Conservation (phyloP, 2,797 vertebrate genomes). For the Triplophysa yarkandensis region DNA sequence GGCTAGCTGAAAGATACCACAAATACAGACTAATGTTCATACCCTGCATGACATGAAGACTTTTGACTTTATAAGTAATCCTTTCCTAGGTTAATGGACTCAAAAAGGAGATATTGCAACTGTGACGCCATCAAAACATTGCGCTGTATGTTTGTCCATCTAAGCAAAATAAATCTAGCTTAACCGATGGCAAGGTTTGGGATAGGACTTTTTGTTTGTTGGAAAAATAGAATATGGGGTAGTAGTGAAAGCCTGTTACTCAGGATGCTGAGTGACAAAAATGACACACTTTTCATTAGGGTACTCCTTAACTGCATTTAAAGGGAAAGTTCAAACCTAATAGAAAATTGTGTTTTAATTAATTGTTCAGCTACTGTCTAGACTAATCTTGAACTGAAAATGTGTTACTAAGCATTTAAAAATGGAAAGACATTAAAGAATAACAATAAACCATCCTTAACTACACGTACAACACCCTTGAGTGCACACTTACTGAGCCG, state of each 20-base stretch:
- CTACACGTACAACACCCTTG: slow-evolving; percentile 9
- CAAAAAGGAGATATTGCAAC: not conserved
- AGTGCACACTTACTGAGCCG: slow-evolving; percentile 52
- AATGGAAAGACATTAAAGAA: slow-evolving; percentile 6
- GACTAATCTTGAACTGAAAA: not conserved
- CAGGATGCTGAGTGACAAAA: not conserved
- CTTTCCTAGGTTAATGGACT: not conserved
- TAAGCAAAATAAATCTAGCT: not conserved
- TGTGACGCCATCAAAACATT: not conserved
- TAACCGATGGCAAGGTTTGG: not conserved
- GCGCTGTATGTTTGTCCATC: not conserved
- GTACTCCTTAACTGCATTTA: not conserved
- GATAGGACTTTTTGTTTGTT: not conserved
- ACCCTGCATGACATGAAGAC: not conserved
- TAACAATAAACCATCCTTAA: slow-evolving; percentile 25
- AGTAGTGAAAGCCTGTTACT: not conserved
- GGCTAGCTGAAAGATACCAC: slow-evolving; percentile 69
- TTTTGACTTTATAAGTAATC: not conserved
- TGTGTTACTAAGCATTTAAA: not conserved
- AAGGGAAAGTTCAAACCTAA: not conserved
- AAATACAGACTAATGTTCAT: slow-evolving; percentile 58
- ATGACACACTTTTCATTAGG: not conserved
- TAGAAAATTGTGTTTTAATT: too few species aligned
- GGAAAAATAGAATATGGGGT: not conserved
- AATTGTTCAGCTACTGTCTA: not conserved